Evolutionary conservation across 2,113 vertebrate genomes (phyloP).

Genomic region (Corythornis madagascariensis): DNA sequence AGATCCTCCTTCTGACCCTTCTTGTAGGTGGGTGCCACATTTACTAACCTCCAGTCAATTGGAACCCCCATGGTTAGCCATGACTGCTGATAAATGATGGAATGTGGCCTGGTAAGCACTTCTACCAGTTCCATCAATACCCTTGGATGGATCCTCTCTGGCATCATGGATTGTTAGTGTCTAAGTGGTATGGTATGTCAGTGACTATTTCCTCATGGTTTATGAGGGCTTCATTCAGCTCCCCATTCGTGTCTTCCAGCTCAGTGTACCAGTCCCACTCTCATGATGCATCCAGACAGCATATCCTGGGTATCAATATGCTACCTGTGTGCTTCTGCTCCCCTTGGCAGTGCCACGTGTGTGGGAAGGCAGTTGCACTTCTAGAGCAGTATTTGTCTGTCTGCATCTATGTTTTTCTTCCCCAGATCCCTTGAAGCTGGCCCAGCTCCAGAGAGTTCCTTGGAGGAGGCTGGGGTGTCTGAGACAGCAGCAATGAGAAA

Average conservation of each 20-base stretch:
- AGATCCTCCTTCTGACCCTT: neutral
- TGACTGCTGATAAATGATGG: neutral
- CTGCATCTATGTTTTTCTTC: conserved; percentile 14
- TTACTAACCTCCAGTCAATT: neutral
- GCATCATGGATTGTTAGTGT: neutral
- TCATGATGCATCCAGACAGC: neutral
- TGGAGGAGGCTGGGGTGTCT: neutral
- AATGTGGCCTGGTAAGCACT: neutral
- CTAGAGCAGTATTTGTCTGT: neutral
- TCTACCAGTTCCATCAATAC: neutral
- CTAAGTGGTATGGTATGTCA: neutral
- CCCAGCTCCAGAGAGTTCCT: neutral
- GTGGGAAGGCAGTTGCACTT: neutral
- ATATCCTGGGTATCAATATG: fast-evolving
- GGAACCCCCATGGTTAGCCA: neutral
- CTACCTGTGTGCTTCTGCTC: neutral
- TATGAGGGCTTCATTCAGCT: neutral
- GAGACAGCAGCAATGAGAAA: conserved; percentile 57
- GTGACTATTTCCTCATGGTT: neutral
- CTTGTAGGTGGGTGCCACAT: neutral
- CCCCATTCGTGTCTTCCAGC: neutral
- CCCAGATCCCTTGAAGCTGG: conserved; percentile 7
- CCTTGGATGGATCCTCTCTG: neutral
- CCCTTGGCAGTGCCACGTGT: fast-evolving
- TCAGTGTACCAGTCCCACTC: neutral